phyloP scores from a whole-genome alignment of 2,113 vertebrate genomes.

The Forbesichthys papilliferus region DNA sequence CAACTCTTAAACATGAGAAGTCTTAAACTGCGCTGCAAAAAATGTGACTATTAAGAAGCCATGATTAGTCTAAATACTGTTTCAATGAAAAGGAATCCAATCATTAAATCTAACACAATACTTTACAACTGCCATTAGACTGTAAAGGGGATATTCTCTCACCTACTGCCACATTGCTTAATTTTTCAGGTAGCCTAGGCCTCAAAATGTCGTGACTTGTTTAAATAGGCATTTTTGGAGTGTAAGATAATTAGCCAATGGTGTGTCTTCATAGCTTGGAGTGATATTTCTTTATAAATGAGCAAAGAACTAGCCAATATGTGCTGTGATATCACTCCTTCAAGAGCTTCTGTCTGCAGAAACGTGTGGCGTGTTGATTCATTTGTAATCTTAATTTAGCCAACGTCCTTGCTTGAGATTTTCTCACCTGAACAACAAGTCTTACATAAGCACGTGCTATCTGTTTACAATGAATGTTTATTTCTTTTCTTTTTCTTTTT shows the following conservation, averaged over 20 bases:
- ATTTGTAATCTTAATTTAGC: constrained; percentile 81
- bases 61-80: not conserved
- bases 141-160: too few species aligned
- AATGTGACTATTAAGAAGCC: constrained; percentile 8
- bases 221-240: not conserved
- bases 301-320: constrained; percentile 14
- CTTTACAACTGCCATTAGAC: too few species aligned
- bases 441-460: constrained; percentile 33
- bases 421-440: constrained; percentile 56
- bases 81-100: too few species aligned
- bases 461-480: not conserved
- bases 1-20: constrained; percentile 6
- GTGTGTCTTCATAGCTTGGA: constrained; percentile 5
- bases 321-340: constrained; percentile 22
- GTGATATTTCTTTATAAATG: not conserved
- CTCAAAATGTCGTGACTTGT: not conserved
- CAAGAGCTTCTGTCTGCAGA: not conserved
- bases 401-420: constrained; percentile 64
- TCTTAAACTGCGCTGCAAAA: constrained; percentile 58
- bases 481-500: not conserved
- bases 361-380: constrained; percentile 72
- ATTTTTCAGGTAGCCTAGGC: not conserved
- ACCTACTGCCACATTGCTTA: not conserved
- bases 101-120: too few species aligned
- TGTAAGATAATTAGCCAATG: not conserved